Evolutionary conservation across 1,140 invertebrate species (phyloP), one percentile per base, ranked within the genome.

Genomic region (Glomeris maerens): DNA sequence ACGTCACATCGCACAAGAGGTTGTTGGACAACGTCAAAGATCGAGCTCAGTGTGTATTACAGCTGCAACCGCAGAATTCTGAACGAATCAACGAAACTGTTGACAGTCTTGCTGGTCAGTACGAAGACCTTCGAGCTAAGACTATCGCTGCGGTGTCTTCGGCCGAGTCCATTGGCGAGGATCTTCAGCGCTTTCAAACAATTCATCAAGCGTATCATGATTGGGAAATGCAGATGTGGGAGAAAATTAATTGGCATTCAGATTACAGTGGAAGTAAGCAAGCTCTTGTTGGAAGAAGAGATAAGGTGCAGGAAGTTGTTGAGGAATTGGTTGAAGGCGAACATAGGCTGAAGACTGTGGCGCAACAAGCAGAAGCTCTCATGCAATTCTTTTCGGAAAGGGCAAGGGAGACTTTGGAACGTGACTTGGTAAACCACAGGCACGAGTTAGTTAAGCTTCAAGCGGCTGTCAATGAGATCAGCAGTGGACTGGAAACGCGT

Each of bases 11-110:
- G 0, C 85, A 95, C 60, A 92, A 91, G 64, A 72, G 89, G 52
- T 78, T 90, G 23, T 79, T 96, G 41, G 91, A 94, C 68, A 80
- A 80, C 52, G 76, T 92, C 1, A 81, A 82, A 3, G 88, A 94
- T 62, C 93, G 91, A 69, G 85, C 85, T 0, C 78, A 83, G 57
- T 74, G 71, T 42, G 61, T 85, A 50, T 72, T 65, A 57, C 74
- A 70, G 66, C 73, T 57, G 5, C 57, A 52, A 38, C 50, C 57
- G 5, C 58, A 61, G 55, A 53, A 55, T 10, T 63, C 67, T 2
- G 74, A 84, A 48, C 73, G 76, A 46, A 70, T 63, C 10, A 60
- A 66, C 28, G 63, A 68, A 31, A 58, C 58, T 31, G 59, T 66
- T 42, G 64, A 76, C 55, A 75, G 76, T 10, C 74, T 86, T 45